Evolutionary conservation across 2,113 vertebrate species (phyloP).

Genomic region (Hydrochoerus hydrochaeris): DNA sequence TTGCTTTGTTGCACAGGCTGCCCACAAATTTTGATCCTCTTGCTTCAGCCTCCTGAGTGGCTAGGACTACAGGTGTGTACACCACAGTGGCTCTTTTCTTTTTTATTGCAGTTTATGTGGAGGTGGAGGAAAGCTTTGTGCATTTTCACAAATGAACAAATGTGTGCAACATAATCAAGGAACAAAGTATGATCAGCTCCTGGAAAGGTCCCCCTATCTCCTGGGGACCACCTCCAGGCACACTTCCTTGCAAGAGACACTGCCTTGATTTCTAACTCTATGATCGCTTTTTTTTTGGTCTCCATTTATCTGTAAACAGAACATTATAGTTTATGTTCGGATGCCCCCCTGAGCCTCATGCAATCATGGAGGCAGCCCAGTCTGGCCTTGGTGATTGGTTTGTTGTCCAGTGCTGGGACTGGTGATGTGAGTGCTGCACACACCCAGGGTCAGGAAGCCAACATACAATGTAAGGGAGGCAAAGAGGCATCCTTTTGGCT

Average conservation of each 20-base stretch:
- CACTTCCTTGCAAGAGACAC: not conserved
- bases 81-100: not conserved
- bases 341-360: no score
- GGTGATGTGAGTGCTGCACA: no score
- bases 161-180: not conserved
- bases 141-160: not conserved
- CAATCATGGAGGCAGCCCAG: no score
- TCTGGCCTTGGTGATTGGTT: no score
- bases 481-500: no score
- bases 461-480: no score
- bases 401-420: no score
- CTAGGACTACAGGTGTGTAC: not conserved
- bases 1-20: not conserved
- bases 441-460: no score
- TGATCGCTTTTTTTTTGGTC: fast-evolving
- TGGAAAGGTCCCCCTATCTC: not conserved
- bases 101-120: not conserved
- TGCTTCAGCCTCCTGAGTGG: not conserved
- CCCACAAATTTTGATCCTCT: not conserved
- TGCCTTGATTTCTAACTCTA: not conserved
- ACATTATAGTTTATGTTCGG: no score
- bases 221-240: not conserved
- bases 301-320: not conserved
- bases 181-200: not conserved
- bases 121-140: no score